Base-by-base conservation (phyloP, 2,113 vertebrate genomes). In the Anseranas semipalmata region DNA sequence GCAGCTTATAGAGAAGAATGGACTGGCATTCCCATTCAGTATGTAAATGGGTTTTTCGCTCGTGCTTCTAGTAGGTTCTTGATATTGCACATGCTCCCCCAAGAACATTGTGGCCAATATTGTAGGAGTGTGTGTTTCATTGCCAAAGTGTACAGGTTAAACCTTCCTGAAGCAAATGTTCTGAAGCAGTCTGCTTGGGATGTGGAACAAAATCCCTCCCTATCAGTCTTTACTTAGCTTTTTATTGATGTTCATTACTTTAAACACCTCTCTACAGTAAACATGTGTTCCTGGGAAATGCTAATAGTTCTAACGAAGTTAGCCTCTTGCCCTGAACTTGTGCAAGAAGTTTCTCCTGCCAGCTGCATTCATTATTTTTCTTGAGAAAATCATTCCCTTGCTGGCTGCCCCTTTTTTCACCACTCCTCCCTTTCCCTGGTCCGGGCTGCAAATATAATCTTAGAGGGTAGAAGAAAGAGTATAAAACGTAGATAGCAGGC, bases 1-100 rank as follows among this genome's bases (percentile, higher is more conserved):
- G 98, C 97, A 98, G 96, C 98, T 99, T 94, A 99, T 99, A 97
- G 97, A 98, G 97, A 98, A 98, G 93, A 99, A 99, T 25, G 99
- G 99, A 97, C 98, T 99, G 97, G 98, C 99, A 75, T 99, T 99
- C 98, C 99, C 99, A 22, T 99, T 99, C 98, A 99, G 99, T 99
- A 98, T 83, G 99, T 99, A 79, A 76, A 93, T 35, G 33, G 53
- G 17, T 63, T 80, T 91, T 77, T 73, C 58, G 52, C 77, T 81
- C 43, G 15, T 75, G 16, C 39, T 95, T 89, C 62, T 73, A 27
- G 39, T 46, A 73, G 74, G 5, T 87, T 91, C 65, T 85, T 45
- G 86, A 53, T 67, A 48, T 60, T 83, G 20, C 30, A 63, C 20
- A 19, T 67, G 8, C 32, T 62, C 17, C 30, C 35, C 6, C 9